Evolutionary conservation across 1,140 invertebrate genomes (phyloP), one percentile per base, ranked within the genome.

Genomic region (Tetragonula clypearis): DNA sequence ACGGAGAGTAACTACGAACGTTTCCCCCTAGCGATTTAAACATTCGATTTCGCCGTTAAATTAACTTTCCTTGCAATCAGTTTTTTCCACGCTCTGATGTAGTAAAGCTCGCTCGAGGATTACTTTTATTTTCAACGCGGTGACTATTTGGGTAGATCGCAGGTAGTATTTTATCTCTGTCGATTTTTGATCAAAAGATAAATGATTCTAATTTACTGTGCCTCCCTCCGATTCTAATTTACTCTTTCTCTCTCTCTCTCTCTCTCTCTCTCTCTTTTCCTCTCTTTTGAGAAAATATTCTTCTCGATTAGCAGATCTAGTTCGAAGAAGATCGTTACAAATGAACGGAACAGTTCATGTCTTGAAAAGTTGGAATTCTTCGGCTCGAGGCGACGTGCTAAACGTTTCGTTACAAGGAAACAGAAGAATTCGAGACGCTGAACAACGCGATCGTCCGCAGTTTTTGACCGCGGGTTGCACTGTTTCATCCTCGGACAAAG

Each of bases 401-500:
- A 49, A 15, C n/a, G 15, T 26, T 55, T 3, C 58, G 72, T 53
- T 35, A 21, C 71, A 35, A 26, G 55, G 23, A 30, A 26, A 74
- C 8, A 35, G 30, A 19, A 55, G 49, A 62, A 65, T 56, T 55
- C 58, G 26, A 23, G 71, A 41, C n/a, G 23, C 30, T 0, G 65
- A 35, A 65, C 15, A 65, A 14, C 55, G 15, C 56, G 41, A 8
- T 49, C 41, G 6, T 53, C 23, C 49, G 19, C 56, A 30, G 79
- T 26, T 80, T 49, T 73, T n/a, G 69, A 8, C 5, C 14, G 49
- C 4, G 26, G 58, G 58, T 65, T n/a, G 49, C 21, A 19, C 71
- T 35, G 60, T 60, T 62, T 75, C 58, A 65, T 74, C 58, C 19
- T 12, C 2, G 58, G 41, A 82, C 80, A 75, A 82, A 82, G 58